These are phyloP conservation scores for Microcebus lehilahytsara DNA, from an alignment of 2,113 vertebrate genomes.

Conservation along the genomic window DNA sequence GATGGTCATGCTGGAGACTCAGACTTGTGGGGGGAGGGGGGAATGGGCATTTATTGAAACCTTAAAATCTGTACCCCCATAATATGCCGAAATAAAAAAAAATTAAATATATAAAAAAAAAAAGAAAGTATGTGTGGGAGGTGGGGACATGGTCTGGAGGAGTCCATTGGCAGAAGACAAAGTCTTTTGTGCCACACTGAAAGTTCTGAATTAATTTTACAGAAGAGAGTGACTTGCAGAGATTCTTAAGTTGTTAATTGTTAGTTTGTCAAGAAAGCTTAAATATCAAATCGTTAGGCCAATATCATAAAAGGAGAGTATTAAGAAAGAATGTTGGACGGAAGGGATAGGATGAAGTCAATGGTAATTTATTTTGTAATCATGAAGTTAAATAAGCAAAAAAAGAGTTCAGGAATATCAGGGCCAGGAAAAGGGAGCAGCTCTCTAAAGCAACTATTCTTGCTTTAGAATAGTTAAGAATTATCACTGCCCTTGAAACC, in stretches of 20 bases:
- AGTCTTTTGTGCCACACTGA: rapidly evolving
- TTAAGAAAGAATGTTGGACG: background rate
- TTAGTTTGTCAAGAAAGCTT: background rate
- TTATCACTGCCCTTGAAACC: background rate
- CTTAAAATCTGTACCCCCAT: too few relatives aligned
- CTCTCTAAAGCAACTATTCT: too few relatives aligned
- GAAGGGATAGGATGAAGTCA: background rate
- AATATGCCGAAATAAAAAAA: too few relatives aligned
- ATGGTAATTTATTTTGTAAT: background rate
- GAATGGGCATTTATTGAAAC: too few relatives aligned
- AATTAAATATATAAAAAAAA: too few relatives aligned
- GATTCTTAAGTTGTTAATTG: background rate
- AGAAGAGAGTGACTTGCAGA: rapidly evolving
- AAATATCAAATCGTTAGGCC: background rate
- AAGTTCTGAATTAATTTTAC: rapidly evolving
- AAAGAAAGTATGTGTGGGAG: background rate
- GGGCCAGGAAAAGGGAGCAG: background rate
- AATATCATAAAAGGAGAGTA: background rate
- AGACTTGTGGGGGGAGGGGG: too few relatives aligned
- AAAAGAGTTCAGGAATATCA: background rate
- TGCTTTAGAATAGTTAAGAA: background rate
- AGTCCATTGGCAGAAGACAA: background rate
- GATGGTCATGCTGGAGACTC: too few relatives aligned
- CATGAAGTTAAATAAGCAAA: background rate
- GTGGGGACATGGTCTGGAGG: background rate